Evolutionary conservation across 2,888 invertebrate genomes (phyloP).

Genomic region (Pegoplata infirma): DNA sequence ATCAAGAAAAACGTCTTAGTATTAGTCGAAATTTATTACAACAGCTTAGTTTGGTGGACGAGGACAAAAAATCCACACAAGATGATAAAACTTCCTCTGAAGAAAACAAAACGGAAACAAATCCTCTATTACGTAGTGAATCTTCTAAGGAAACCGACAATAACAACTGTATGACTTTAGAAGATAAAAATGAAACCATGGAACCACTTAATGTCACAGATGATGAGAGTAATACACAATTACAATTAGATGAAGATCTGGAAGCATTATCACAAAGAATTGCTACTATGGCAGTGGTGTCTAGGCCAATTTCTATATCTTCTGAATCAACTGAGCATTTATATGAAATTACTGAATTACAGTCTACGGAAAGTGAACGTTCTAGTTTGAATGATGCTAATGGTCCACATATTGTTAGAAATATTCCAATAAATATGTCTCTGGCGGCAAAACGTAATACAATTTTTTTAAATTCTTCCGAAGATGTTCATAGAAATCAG

Average conservation of each 20-base stretch:
- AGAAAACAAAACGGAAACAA: not conserved
- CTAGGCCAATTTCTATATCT: conserved; percentile 25
- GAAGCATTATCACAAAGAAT: conserved; percentile 68
- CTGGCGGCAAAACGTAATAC: conserved; percentile 7
- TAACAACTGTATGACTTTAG: not conserved
- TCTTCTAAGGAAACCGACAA: conserved; percentile 32
- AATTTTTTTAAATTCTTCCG: conserved; percentile 6
- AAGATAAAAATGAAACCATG: conserved; percentile 65
- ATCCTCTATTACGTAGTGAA: conserved; percentile 53
- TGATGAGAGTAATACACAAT: not conserved
- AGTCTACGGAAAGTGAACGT: conserved; percentile 63
- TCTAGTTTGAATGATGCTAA: conserved; percentile 59
- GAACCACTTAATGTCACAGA: conserved; percentile 66
- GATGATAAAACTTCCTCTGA: not conserved
- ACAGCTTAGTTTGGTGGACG: conserved; percentile 63
- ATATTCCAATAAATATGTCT: conserved; percentile 42
- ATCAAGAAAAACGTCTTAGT: conserved; percentile 50
- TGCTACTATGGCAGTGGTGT: conserved; percentile 65
- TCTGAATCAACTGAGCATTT: conserved; percentile 30
- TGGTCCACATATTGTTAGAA: conserved; percentile 64
- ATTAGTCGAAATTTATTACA: conserved; percentile 68
- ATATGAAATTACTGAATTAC: conserved; percentile 49
- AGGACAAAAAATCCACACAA: not conserved
- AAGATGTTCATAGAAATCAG: not conserved
- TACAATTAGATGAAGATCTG: conserved; percentile 57